phyloP scores from a whole-genome alignment of 2,113 vertebrate genomes.

The Arvicanthis niloticus region DNA sequence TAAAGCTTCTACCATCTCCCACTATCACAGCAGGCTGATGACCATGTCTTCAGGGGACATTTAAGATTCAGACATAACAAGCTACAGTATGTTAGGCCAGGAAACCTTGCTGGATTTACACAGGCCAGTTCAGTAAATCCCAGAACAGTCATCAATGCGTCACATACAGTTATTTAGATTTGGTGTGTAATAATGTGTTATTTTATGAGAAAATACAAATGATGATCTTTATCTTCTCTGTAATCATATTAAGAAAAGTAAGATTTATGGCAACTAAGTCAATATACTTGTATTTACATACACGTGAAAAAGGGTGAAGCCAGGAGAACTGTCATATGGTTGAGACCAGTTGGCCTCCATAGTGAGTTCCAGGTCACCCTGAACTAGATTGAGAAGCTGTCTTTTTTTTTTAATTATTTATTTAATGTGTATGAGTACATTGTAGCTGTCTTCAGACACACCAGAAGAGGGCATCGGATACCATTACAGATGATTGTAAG shows the following conservation, averaged over 20 bases:
- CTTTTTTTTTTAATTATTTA: too few species aligned
- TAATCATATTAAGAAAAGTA: slow-evolving; percentile 48
- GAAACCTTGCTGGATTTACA: not conserved
- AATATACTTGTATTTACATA: slow-evolving; percentile 33
- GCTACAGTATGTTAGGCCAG: not conserved
- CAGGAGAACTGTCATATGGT: not conserved
- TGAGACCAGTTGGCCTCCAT: not conserved
- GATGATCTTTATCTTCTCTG: slow-evolving; percentile 30
- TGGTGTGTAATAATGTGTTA: not conserved
- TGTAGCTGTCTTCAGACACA: too few species aligned
- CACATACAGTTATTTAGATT: not conserved
- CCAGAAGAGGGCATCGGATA: too few species aligned
- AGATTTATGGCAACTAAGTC: slow-evolving; percentile 32
- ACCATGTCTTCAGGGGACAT: not conserved
- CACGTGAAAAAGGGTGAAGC: not conserved
- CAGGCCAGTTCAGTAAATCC: not conserved
- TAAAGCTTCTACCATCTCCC: not conserved
- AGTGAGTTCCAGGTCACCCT: not conserved
- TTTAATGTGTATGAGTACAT: too few species aligned
- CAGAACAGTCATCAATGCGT: not conserved
- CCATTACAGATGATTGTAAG: too few species aligned
- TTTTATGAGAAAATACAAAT: slow-evolving; percentile 38
- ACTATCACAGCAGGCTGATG: not conserved
- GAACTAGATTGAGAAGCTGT: not conserved
- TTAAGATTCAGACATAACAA: not conserved